phyloP scores from a whole-genome alignment of 2,113 vertebrate species.

The Tragelaphus scriptus region DNA sequence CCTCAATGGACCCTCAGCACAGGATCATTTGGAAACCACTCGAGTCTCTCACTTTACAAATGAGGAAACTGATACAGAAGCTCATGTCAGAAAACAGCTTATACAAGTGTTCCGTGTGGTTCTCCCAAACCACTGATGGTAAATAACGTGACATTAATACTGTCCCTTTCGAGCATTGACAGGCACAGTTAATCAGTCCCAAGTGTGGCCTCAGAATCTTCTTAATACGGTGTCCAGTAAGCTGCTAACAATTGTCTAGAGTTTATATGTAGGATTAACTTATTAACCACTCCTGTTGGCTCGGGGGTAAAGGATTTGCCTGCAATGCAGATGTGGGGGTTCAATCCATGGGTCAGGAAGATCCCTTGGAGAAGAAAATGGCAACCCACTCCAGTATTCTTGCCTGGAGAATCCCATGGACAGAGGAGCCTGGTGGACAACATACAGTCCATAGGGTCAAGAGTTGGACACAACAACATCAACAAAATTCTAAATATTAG shows the following conservation, averaged over 20 bases:
- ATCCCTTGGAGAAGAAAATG: not conserved
- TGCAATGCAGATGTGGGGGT: too few relatives aligned
- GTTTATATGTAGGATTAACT: not conserved
- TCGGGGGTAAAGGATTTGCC: too few relatives aligned
- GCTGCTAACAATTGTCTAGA: not conserved
- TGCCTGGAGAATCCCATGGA: not conserved
- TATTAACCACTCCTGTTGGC: too few relatives aligned
- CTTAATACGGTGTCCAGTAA: not conserved
- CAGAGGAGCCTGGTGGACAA: accelerated
- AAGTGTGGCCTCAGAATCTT: not conserved
- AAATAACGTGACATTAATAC: not conserved
- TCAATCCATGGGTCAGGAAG: too few relatives aligned
- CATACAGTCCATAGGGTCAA: not conserved
- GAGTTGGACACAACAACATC: not conserved
- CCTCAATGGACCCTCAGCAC: not conserved
- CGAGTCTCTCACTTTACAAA: not conserved
- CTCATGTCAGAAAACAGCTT: not conserved
- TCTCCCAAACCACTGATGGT: not conserved
- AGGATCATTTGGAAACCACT: not conserved
- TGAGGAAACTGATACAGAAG: not conserved
- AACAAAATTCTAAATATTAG: not conserved
- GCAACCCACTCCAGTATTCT: not conserved
- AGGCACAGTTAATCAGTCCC: not conserved
- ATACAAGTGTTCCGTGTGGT: not conserved
- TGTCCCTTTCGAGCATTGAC: not conserved